Conservation (phyloP, 1,140 invertebrate genomes). For the Diachasmimorpha longicaudata region DNA sequence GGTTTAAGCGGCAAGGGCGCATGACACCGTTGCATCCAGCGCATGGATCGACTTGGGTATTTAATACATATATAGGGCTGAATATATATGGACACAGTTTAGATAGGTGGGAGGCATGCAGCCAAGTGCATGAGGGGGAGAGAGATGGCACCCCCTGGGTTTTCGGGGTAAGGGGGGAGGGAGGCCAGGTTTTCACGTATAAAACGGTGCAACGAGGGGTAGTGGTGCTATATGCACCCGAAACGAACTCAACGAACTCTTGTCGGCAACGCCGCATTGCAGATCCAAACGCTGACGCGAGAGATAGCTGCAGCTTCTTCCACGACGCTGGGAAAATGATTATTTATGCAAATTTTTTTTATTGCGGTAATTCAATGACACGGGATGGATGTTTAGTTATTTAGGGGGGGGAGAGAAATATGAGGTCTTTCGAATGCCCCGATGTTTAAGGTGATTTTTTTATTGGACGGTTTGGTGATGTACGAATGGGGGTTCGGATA, state of each 20-base stretch:
- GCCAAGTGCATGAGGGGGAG: background rate
- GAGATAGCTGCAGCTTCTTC: slow-evolving; percentile 14
- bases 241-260: slow-evolving; percentile 29
- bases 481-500: too few species aligned
- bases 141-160: background rate
- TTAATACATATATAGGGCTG: slow-evolving; percentile 8
- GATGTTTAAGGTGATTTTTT: too few species aligned
- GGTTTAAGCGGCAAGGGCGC: slow-evolving; percentile 42
- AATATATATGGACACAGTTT: background rate
- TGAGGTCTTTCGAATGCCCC: too few species aligned
- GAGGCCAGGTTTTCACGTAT: slow-evolving; percentile 7
- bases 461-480: too few species aligned
- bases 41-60: slow-evolving; percentile 52
- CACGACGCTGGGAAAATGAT: background rate
- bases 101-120: background rate
- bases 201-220: background rate
- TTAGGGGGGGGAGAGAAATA: too few species aligned
- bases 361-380: too few species aligned
- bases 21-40: slow-evolving; percentile 52
- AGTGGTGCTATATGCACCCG: background rate
- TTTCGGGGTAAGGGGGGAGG: background rate
- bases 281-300: slow-evolving; percentile 55
- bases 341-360: too few species aligned
- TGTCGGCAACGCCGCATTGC: slow-evolving; percentile 61
- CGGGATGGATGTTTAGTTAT: too few species aligned